Evolutionary conservation across 2,113 vertebrate species (phyloP).

Genomic region (Corythaeola cristata): DNA sequence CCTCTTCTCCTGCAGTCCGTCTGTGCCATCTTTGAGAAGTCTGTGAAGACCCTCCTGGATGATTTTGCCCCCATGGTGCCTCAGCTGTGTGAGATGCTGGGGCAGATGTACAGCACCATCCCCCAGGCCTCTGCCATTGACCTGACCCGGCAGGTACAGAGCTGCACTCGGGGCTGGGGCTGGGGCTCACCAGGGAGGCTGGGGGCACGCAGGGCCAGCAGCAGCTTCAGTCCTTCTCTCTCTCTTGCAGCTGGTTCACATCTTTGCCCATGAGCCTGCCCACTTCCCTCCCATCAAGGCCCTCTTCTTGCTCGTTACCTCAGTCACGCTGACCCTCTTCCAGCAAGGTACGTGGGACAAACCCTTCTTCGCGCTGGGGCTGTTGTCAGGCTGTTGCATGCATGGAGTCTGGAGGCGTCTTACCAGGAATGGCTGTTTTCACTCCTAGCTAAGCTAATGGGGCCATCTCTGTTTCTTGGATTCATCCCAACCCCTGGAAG

Average conservation of each 20-base stretch:
- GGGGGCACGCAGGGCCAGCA: neutral
- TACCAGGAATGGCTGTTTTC: conserved; percentile 58
- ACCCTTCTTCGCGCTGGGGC: conserved; percentile 29
- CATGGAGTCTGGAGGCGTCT: conserved; percentile 58
- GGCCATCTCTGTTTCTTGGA: conserved; percentile 59
- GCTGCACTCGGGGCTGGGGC: neutral
- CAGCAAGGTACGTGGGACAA: conserved; percentile 91
- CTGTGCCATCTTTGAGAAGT: conserved; percentile 98
- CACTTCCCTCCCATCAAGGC: conserved; percentile 97
- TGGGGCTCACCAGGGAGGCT: neutral
- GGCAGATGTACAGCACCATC: conserved; percentile 99
- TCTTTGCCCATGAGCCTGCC: conserved; percentile 94
- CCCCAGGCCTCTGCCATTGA: conserved; percentile 97
- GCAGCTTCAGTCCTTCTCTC: neutral
- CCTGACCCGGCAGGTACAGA: conserved; percentile 92
- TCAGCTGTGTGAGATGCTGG: conserved; percentile 97
- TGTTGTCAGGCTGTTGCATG: conserved; percentile 52
- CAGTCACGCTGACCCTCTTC: conserved; percentile 96
- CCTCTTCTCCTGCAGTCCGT: conserved; percentile 82
- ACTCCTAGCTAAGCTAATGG: conserved; percentile 58
- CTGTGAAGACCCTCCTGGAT: conserved; percentile 95
- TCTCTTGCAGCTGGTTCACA: conserved; percentile 92
- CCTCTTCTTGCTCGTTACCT: conserved; percentile 97
- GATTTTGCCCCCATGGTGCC: conserved; percentile 98
- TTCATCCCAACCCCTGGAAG: conserved; percentile 50